Evolutionary conservation across 2,888 invertebrate genomes (phyloP).

Genomic region (Ichneumon xanthorius): DNA sequence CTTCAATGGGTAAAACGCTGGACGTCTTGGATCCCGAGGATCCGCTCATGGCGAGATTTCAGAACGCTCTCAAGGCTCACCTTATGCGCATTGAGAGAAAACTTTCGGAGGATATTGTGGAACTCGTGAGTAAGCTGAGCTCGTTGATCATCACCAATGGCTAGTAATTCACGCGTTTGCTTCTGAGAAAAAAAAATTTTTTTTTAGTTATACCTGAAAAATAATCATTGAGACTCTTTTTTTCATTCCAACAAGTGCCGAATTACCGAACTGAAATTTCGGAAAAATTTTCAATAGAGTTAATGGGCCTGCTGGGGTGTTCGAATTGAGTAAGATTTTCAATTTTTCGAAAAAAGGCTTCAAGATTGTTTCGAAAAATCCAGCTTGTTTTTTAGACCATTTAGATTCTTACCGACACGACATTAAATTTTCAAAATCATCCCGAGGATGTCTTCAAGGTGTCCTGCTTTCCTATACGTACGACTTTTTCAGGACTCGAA

Average conservation of each 20-base stretch:
- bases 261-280: too few relatives aligned
- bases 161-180: background rate
- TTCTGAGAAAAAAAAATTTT: background rate
- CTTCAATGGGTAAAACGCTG: conserved; percentile 45
- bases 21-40: conserved; percentile 90
- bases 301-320: background rate
- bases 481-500: too few relatives aligned
- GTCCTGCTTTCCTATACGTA: too few relatives aligned
- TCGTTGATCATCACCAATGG: conserved; percentile 23
- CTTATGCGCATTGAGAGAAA: conserved; percentile 88
- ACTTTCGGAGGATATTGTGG: conserved; percentile 89
- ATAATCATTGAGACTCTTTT: too few relatives aligned
- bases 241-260: too few relatives aligned
- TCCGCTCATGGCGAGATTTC: conserved; percentile 91
- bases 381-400: too few relatives aligned
- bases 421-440: too few relatives aligned
- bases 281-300: too few relatives aligned
- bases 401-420: too few relatives aligned
- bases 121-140: conserved; percentile 86
- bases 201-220: too few relatives aligned
- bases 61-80: conserved; percentile 89
- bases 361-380: conserved; percentile 69
- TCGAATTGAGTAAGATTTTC: background rate
- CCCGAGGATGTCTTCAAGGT: too few relatives aligned
- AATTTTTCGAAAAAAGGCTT: background rate